Base-by-base conservation (phyloP, 2,113 vertebrate species). In the Aphelocoma coerulescens region DNA sequence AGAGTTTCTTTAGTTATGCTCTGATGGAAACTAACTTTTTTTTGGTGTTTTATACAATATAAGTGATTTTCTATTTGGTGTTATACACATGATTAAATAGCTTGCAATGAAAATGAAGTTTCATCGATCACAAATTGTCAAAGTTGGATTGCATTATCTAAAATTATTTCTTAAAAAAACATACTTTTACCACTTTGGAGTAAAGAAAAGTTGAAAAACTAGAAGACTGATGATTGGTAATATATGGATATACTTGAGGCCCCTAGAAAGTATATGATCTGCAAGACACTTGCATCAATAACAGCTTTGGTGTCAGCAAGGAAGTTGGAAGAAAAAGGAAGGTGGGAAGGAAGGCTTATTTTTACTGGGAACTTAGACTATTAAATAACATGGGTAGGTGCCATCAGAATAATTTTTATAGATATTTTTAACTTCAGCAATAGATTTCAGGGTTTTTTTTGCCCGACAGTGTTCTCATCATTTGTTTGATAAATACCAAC, bases 401-500 rank as follows among this genome's bases (percentile, higher is more conserved):
- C 4, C 43, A 77, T 16, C 16, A n/a, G 39, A 92, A 61, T 37
- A 57, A 41, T 57, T 72, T 87, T 61, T n/a, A 58, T 21, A 44
- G 20, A 14, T 62, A 44, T 41, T 86, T 90, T 68, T 73, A 57
- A 84, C 71, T 71, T 81, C 72, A 19, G 59, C 32, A 48, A 32
- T 80, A 54, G 32, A 92, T 87, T 78, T 86, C 58, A 78, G 39
- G 39, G 39, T 71, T 82, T 95, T 87, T 89, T 86, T 66, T 72
- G 72, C 49, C 52, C 78, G 74, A 66, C 7, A 77, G 27, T 44
- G 4, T 82, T 92, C 33, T 63, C n/a, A 68, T 72, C 0, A 44
- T 68, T 90, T 88, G 16, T 88, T 90, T 88, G 49, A 90, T 95
- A 91, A 93, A 91, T 83, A 79, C 30, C 66, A 84, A 83, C 62